Evolutionary conservation across 64 coral and sea anemone species (phyloP).

Genomic region (Montipora sp.): DNA sequence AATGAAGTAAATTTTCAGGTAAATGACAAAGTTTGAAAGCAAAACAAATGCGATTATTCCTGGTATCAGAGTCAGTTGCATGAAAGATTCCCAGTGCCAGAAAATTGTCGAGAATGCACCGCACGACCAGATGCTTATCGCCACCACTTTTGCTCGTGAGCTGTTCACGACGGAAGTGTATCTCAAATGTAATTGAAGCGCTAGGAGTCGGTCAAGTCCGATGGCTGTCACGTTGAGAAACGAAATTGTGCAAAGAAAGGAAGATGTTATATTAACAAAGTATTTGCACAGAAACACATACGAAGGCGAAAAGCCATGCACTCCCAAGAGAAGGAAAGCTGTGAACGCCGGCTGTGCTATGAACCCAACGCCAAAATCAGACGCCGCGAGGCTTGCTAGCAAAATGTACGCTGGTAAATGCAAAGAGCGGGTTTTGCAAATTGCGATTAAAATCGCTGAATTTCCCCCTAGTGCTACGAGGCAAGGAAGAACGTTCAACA

Average conservation of each 20-base stretch:
- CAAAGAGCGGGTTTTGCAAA: constrained; percentile 6
- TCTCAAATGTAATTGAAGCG: constrained; percentile 58
- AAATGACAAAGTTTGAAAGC: constrained; percentile 13
- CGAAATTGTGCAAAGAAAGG: not conserved
- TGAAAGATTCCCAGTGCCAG: not conserved
- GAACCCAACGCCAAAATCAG: not conserved
- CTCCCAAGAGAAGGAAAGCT: not conserved
- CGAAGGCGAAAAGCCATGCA: not conserved
- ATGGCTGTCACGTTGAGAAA: constrained; percentile 29
- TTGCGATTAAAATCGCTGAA: not conserved
- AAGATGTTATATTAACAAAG: not conserved
- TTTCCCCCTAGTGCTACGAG: not conserved
- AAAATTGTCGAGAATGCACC: not conserved
- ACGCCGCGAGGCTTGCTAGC: not conserved
- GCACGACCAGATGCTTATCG: not conserved
- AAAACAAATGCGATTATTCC: not conserved
- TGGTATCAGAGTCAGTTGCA: not conserved
- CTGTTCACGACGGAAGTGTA: constrained; percentile 24
- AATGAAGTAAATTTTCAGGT: constrained; percentile 15
- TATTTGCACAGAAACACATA: not conserved
- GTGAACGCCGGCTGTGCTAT: not conserved
- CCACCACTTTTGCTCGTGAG: not conserved
- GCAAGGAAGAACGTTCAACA: not conserved
- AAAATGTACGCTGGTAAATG: not conserved
- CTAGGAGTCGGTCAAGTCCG: constrained; percentile 43